These are phyloP conservation scores for Mystacides longicornis DNA, from an alignment of 2,888 invertebrate species.

Conservation along the genomic window DNA sequence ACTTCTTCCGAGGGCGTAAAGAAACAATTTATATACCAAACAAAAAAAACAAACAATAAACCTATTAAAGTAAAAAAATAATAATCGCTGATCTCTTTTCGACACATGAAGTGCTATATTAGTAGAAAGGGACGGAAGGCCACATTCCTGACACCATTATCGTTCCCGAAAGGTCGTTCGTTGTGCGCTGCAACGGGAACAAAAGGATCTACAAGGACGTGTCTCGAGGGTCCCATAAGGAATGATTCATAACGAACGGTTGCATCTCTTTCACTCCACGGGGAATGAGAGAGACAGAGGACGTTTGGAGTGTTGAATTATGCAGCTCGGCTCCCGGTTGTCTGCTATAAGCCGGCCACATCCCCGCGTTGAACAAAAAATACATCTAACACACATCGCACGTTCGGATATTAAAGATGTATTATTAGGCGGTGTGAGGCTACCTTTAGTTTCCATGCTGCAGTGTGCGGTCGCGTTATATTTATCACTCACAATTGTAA, in stretches of 20 bases:
- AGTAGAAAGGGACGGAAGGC: background rate
- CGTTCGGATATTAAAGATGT: too few species aligned
- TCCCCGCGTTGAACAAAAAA: too few species aligned
- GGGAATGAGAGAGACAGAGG: background rate
- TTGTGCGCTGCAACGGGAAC: conserved; percentile 7
- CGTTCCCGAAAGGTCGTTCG: conserved; percentile 3
- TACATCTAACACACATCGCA: too few species aligned
- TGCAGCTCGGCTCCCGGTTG: conserved; percentile 4
- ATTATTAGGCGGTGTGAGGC: too few species aligned
- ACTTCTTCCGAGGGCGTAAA: too few species aligned
- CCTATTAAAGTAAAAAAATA: too few species aligned
- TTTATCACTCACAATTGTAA: too few species aligned
- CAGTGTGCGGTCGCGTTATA: too few species aligned
- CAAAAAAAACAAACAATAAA: too few species aligned
- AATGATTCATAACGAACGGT: background rate
- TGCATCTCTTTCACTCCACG: background rate
- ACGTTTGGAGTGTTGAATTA: background rate
- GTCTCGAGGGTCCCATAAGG: conserved; percentile 14
- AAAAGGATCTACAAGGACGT: conserved; percentile 17
- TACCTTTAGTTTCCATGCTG: too few species aligned
- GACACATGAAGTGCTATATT: background rate
- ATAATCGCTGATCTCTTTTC: background rate
- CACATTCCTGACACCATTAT: background rate
- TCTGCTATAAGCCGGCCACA: too few species aligned
- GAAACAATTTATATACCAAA: too few species aligned